phyloP scores from a whole-genome alignment of 1,140 invertebrate genomes.

The Odontomachus brunneus region DNA sequence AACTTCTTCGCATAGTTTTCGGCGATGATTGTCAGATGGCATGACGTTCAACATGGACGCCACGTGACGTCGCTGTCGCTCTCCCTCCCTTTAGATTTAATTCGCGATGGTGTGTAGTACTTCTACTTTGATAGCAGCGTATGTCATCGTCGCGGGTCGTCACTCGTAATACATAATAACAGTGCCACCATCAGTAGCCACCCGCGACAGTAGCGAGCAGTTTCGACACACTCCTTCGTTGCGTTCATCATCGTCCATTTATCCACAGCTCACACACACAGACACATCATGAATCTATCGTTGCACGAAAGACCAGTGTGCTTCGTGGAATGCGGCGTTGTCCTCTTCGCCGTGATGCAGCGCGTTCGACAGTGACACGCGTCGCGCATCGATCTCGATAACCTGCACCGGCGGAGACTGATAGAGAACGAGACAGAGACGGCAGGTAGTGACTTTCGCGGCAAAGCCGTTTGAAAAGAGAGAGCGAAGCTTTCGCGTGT shows the following conservation, averaged over 20 bases:
- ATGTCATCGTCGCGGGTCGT: neutral
- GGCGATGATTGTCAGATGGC: conserved; percentile 19
- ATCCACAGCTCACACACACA: conserved; percentile 1
- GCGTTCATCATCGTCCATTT: conserved; percentile 43
- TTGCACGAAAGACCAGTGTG: conserved; percentile 28
- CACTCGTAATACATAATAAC: conserved; percentile 5
- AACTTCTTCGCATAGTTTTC: no score
- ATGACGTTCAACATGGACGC: neutral
- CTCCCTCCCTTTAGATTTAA: neutral
- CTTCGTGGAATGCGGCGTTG: conserved; percentile 22
- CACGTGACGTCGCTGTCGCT: conserved; percentile 12
- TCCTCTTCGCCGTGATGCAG: conserved; percentile 14
- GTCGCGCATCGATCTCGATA: conserved; percentile 65
- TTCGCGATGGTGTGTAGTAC: neutral
- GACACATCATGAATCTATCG: conserved; percentile 56
- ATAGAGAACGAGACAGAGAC: conserved; percentile 24
- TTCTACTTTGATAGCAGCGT: neutral
- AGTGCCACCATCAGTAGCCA: neutral
- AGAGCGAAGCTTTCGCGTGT: neutral
- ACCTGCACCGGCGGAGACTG: conserved; percentile 39
- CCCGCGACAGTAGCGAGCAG: neutral
- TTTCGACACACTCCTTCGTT: no score
- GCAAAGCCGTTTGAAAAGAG: neutral
- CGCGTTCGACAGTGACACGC: conserved; percentile 42
- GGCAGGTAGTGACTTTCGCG: no score